These are phyloP conservation scores for Epirrhoe alternata DNA, from an alignment of 2,888 invertebrate species.

Conservation along the genomic window DNA sequence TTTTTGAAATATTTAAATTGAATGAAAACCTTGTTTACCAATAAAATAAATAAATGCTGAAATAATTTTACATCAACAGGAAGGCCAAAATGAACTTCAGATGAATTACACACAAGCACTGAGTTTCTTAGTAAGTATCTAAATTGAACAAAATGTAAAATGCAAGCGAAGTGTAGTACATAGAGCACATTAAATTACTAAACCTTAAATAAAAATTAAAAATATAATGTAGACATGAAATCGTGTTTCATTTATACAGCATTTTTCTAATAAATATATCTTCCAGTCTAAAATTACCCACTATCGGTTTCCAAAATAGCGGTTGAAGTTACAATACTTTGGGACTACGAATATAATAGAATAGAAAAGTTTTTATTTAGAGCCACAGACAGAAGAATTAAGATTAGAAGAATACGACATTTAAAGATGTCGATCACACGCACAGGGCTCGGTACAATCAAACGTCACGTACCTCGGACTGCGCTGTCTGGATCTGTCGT, in stretches of 20 bases:
- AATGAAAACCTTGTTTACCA: constrained; percentile 36
- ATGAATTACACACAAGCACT: constrained; percentile 10
- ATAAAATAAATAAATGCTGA: constrained; percentile 45
- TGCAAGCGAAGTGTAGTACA: neutral
- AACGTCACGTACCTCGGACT: no score
- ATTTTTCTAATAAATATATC: neutral
- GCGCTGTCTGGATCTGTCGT: no score
- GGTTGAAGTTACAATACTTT: no score
- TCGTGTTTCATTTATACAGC: neutral
- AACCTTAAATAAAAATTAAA: no score
- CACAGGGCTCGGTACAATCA: no score
- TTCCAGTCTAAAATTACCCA: neutral
- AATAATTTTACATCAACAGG: constrained; percentile 39
- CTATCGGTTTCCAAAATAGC: no score
- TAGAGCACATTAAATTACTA: no score
- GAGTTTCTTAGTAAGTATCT: constrained; percentile 8
- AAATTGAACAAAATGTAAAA: neutral
- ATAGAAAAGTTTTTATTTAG: no score
- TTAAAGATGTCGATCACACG: no score
- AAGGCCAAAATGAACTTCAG: constrained; percentile 27
- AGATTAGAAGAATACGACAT: no score
- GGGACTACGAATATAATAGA: no score
- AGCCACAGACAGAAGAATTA: no score
- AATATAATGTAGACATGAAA: neutral
- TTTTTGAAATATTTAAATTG: constrained; percentile 28